phyloP scores from a whole-genome alignment of 2,888 invertebrate species.

The Pseudoips prasinana region DNA sequence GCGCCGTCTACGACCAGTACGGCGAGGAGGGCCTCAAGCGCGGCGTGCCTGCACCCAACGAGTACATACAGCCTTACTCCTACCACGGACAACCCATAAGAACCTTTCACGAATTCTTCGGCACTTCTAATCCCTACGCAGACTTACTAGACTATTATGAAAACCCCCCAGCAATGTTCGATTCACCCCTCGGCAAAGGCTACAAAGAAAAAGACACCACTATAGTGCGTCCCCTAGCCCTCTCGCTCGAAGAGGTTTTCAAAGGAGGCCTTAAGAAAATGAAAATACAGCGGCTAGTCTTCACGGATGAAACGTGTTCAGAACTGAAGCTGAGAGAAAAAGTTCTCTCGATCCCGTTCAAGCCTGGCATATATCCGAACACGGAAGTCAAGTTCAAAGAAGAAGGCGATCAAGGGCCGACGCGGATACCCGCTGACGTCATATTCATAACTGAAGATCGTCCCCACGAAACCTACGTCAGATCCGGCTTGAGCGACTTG shows the following conservation, averaged over 20 bases:
- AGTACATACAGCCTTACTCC: slow-evolving; percentile 87
- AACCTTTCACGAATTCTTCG: slow-evolving; percentile 91
- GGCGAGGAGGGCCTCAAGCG: slow-evolving; percentile 93
- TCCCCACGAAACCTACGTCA: slow-evolving; percentile 84
- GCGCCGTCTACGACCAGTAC: slow-evolving; percentile 93
- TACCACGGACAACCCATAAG: slow-evolving; percentile 91
- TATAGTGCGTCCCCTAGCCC: slow-evolving; percentile 69
- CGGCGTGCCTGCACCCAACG: slow-evolving; percentile 86
- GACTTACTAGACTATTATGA: slow-evolving; percentile 86
- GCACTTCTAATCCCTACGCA: slow-evolving; percentile 90
- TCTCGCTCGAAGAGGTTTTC: slow-evolving; percentile 82
- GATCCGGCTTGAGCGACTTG: slow-evolving; percentile 85
- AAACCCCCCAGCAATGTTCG: slow-evolving; percentile 84
- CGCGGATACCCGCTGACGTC: slow-evolving; percentile 88
- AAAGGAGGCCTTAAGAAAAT: slow-evolving; percentile 91
- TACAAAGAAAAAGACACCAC: slow-evolving; percentile 83
- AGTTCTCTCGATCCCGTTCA: slow-evolving; percentile 87
- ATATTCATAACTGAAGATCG: slow-evolving; percentile 88
- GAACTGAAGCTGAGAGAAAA: slow-evolving; percentile 86
- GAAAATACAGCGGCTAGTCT: slow-evolving; percentile 88
- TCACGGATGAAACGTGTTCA: slow-evolving; percentile 83
- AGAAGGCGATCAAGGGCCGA: slow-evolving; percentile 90
- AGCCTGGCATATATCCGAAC: slow-evolving; percentile 87
- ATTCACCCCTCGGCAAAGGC: slow-evolving; percentile 82
- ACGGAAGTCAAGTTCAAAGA: slow-evolving; percentile 88